Base-by-base conservation (phyloP, 2,888 invertebrate genomes). In the Steromphala cineraria region DNA sequence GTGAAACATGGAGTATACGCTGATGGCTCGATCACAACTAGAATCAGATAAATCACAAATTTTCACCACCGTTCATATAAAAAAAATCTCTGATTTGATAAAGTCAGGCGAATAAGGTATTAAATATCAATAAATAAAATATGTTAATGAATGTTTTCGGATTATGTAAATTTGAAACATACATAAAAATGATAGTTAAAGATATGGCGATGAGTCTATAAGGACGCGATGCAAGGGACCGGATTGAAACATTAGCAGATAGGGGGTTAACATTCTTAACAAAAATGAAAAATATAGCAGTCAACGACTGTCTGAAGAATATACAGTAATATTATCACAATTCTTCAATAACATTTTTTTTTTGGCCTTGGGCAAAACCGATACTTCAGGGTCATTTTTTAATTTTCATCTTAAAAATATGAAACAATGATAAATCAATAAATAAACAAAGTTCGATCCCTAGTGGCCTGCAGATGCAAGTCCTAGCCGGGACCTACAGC, bases 111-210 rank as follows among this genome's bases (percentile, higher is more conserved):
- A 46, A 46, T 46, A 46, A 46, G 46, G 46, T 46, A 46, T 46
- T 46, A 46, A 46, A 46, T 46, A 46, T 46, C 40, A 71, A 71
- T 71, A 71, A 36, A 71, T 71, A 40, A 36, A n/a, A 40, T 71
- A 71, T 71, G 71, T 40, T 71, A 71, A 71, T 71, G 71, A 71
- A 71, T 40, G 71, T 71, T 40, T 71, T 40, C 40, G 71, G 71
- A 71, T 71, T 71, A 71, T 71, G 71, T 71, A 71, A 71, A 71
- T 36, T 36, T 71, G 71, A 71, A 31, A 40, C 17, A 71, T 19
- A 71, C 71, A 71, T 36, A 56, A 56, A 19, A 56, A 36, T 71
- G 71, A 71, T 40, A 71, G 36, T 71, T 71, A 40, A n/a, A 71
- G 71, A 71, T 71, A 71, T 71, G 71, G 71, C 36, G 40, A 71